Evolutionary conservation across 2,113 vertebrate species (phyloP), one percentile per base, ranked within the genome.

Genomic region (Oryzias celebensis): DNA sequence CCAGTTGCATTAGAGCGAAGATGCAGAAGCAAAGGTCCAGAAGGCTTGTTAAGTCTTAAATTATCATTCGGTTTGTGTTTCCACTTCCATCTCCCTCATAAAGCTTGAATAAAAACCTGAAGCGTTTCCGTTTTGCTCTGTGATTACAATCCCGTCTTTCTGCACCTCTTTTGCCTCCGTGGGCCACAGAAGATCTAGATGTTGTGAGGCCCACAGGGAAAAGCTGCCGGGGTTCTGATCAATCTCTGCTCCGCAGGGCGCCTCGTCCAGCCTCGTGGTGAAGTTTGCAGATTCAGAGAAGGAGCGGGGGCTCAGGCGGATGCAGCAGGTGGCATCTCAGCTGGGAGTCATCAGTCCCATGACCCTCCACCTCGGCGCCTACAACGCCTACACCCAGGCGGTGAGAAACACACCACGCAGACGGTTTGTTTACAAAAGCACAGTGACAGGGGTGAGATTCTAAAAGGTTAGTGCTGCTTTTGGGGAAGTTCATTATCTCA

Each of bases 261-360:
- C 95, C 59, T 97, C 95, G 0, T 98, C 96, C 85, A 98, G 96
- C 88, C 93, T 98, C 80, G 95, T 97, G 91, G 96, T 98, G 49
- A 98, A 98, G 88, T 98, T 98, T 36, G 96, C 96, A 0, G 96
- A 98, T 87, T 96, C 95, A 0, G 95, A 98, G 92, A 97, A 96
- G 88, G 96, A 98, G 86, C 87, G 96, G 20, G 93, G 94, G 6
- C 93, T 96, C 64, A 88, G 96, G 61, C 90, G 96, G 36, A 96
- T 98, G 96, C 96, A 97, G 92, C 95, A 97, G 91, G 94, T 96
- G 84, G 95, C 95, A 70, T 93, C 93, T 67, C 96, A 97, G 90
- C 87, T 96, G 81, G 96, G 95, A 58, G 94, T 96, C 92, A 96
- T 97, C 90, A 96, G 94, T 77, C 95, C 96, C 81, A 96, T 98